Base-by-base conservation (phyloP, 2,113 vertebrate genomes). In the Vicugna pacos region DNA sequence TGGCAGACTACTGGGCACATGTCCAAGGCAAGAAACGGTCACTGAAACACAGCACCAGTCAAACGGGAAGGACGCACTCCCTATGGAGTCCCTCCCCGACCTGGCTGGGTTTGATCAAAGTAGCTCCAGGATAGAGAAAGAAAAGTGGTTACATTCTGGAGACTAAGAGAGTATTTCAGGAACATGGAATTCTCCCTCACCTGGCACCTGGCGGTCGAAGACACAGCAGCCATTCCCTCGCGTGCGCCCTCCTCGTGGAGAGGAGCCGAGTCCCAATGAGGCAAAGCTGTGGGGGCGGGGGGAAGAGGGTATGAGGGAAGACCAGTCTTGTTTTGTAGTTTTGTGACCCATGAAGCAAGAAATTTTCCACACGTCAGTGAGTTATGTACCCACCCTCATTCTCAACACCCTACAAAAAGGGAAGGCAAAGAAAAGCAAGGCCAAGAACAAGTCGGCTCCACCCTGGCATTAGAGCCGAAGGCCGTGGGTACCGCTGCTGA, bases 201-300 rank as follows among this genome's bases (percentile, higher is more conserved):
- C 97, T 98, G 97, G 87, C 48, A 89, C 65, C 54, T 83, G 65
- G 94, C 35, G 54, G 76, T 52, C 0, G 35, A 79, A 90, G 83
- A 96, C 79, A 50, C 38, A 50, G 92, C 52, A 89, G 96, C 96
- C 96, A 97, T 97, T 83, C 92, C 93, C 64, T 97, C 83, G 89
- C 67, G 58, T 2, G 32, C 32, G 62, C 72, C 94, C 42, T 52
- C 92, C 64, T 50, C 69, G 69, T 28, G 60, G 95, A n/a, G 65
- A 94, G 91, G 88, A 35, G 64, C 73, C 48, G 48, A 77, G 84
- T 97, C 91, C 96, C 96, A 46, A 79, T 11, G 76, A 94, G 67
- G 92, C 73, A 94, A 65, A 90, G 30, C 50, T 38, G 8, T 13
- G 50, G 48, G 67, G 5, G 35, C 2, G 35, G 20, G 54, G 95